These are phyloP conservation scores for Crotophaga sulcirostris DNA, from an alignment of 2,113 vertebrate species.

Conservation along the genomic window DNA sequence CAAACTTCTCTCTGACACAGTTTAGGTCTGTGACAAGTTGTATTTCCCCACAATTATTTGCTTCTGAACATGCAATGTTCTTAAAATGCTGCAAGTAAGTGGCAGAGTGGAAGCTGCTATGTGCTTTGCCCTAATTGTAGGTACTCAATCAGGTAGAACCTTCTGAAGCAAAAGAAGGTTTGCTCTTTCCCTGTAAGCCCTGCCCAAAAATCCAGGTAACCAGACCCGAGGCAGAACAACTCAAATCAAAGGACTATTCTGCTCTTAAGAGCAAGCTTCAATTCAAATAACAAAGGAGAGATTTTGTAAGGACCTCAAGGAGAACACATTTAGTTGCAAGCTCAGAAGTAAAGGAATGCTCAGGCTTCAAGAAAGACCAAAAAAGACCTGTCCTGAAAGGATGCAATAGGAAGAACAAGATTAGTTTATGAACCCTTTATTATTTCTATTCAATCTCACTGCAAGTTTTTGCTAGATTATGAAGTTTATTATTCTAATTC, in stretches of 20 bases:
- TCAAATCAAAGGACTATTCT: background rate
- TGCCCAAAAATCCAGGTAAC: background rate
- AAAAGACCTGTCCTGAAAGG: background rate
- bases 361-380: fast-evolving
- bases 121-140: background rate
- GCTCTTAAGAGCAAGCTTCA: background rate
- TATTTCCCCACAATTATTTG: background rate
- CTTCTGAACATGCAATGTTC: background rate
- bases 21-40: background rate
- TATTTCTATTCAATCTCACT: background rate
- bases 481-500: background rate
- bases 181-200: background rate
- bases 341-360: background rate
- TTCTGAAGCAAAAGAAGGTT: background rate
- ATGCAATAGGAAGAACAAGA: fast-evolving
- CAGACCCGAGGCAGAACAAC: background rate
- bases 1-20: background rate
- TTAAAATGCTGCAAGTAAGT: background rate
- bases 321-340: background rate
- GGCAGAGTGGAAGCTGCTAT: background rate
- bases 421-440: background rate
- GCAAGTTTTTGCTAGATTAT: background rate
- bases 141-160: background rate
- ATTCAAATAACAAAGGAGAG: background rate
- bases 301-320: background rate